Evolutionary conservation across 2,888 invertebrate species (phyloP).

Genomic region (Pycnomerus fuliginosus): DNA sequence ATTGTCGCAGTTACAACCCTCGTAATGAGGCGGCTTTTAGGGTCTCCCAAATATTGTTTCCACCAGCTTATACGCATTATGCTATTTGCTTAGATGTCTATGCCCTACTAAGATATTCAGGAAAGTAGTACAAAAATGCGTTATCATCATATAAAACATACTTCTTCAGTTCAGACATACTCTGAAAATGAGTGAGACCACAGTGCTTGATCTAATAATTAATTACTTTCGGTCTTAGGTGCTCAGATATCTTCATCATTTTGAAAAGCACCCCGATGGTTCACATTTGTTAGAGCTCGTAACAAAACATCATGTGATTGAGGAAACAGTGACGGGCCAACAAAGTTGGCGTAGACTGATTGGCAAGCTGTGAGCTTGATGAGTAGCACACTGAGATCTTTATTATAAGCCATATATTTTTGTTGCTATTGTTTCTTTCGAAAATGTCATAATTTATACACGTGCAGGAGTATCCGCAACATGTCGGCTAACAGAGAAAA

Average conservation of each 20-base stretch:
- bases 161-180: neutral
- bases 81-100: no score
- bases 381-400: slow-evolving; percentile 50
- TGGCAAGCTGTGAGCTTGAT: slow-evolving; percentile 52
- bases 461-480: no score
- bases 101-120: no score
- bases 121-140: no score
- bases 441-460: no score
- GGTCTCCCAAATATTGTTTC: no score
- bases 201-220: no score
- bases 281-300: slow-evolving; percentile 38
- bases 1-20: no score
- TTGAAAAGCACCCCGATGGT: slow-evolving; percentile 31
- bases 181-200: no score
- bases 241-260: slow-evolving; percentile 32
- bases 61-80: no score
- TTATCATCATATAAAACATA: neutral
- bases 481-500: no score
- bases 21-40: no score
- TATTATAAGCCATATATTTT: slow-evolving; percentile 40
- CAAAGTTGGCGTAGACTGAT: slow-evolving; percentile 48
- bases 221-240: slow-evolving; percentile 11
- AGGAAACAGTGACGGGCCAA: slow-evolving; percentile 40
- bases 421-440: slow-evolving; percentile 9
- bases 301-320: slow-evolving; percentile 41